Evolutionary conservation across 2,113 vertebrate genomes (phyloP).

Genomic region (Empidonax traillii): DNA sequence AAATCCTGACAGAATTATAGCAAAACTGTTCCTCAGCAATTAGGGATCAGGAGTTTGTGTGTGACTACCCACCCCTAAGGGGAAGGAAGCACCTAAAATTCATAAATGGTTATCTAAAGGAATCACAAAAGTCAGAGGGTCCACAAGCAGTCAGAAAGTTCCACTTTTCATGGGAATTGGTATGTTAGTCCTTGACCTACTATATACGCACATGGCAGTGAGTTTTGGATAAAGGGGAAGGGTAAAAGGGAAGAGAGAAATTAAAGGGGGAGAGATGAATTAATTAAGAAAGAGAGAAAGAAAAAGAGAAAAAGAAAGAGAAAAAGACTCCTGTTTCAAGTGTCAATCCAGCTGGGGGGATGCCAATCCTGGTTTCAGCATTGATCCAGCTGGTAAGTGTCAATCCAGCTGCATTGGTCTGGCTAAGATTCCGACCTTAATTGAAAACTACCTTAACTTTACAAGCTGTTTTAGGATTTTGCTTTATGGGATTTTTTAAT

Average conservation of each 20-base stretch:
- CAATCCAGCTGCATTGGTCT: fast-evolving
- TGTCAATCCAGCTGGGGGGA: neutral
- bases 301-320: neutral
- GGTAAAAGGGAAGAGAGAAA: neutral
- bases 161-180: neutral
- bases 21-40: neutral
- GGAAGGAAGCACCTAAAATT: neutral
- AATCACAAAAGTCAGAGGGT: neutral
- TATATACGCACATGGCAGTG: neutral
- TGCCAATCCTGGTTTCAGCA: neutral
- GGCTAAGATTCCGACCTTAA: neutral
- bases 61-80: neutral
- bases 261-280: neutral
- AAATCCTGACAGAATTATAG: neutral
- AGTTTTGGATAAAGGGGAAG: neutral
- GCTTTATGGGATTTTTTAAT: neutral
- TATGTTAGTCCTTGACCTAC: neutral
- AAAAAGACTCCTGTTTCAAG: neutral
- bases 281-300: neutral
- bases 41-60: neutral
- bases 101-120: neutral
- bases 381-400: neutral
- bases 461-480: neutral
- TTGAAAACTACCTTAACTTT: neutral
- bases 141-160: neutral